Percentiles rank a stretch among this genome's conserved stretches.
These are phyloP conservation scores for Hemiscyllium ocellatum DNA, from an alignment of 2,113 vertebrate species.

Conservation along the genomic window DNA sequence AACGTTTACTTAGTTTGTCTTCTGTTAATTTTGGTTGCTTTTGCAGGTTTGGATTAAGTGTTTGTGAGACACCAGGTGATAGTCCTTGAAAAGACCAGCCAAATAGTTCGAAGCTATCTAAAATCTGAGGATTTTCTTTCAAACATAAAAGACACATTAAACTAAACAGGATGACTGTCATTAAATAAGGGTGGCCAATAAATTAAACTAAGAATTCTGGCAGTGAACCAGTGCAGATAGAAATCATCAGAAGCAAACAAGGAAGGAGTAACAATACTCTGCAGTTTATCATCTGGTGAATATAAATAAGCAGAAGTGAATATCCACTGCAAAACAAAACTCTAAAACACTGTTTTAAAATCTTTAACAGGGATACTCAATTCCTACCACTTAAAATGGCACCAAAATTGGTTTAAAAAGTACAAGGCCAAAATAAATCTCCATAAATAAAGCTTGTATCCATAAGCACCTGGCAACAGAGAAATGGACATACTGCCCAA, in stretches of 20 bases:
- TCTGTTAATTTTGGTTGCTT: not conserved
- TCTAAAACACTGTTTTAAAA: not conserved
- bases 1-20: not conserved
- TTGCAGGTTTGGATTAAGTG: not conserved
- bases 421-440: not conserved
- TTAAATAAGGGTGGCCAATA: not conserved
- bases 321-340: not conserved
- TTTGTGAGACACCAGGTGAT: not conserved
- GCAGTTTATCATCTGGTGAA: not conserved
- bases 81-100: not conserved
- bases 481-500: not conserved
- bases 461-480: no score
- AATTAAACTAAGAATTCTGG: not conserved
- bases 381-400: not conserved
- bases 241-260: not conserved
- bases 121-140: not conserved
- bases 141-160: not conserved
- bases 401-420: not conserved
- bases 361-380: not conserved
- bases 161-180: not conserved
- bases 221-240: not conserved
- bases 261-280: not conserved
- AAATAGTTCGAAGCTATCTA: not conserved
- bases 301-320: not conserved
- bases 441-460: not conserved